Evolutionary conservation across 1,140 invertebrate genomes (phyloP).

Genomic region (Pogonognathellus flavescens): DNA sequence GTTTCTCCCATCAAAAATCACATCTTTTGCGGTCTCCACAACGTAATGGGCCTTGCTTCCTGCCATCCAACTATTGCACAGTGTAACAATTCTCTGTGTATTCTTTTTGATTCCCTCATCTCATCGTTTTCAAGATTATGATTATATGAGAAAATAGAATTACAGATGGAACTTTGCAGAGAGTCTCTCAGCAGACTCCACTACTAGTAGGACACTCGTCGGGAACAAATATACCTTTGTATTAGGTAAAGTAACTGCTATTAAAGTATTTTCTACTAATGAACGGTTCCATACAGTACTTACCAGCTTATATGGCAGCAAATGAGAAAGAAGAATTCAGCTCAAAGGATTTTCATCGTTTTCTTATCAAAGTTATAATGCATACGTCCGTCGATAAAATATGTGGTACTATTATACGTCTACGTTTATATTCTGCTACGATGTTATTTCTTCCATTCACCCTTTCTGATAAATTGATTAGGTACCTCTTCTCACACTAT

Average conservation of each 20-base stretch:
- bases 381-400: no score
- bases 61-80: slow-evolving; percentile 31
- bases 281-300: no score
- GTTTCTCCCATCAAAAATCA: slow-evolving; percentile 46
- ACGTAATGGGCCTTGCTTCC: slow-evolving; percentile 43
- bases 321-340: no score
- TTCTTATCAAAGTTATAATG: no score
- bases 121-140: slow-evolving; percentile 37
- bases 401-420: no score
- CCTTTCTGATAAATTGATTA: no score
- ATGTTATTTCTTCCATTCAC: no score
- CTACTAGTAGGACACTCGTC: background rate
- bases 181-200: background rate
- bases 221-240: background rate
- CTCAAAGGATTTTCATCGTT: no score
- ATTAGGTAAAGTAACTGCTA: background rate
- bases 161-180: background rate
- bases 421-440: no score
- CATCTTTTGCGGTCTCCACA: slow-evolving; percentile 49
- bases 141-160: slow-evolving; percentile 40
- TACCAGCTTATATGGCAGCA: no score
- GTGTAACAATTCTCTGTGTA: slow-evolving; percentile 31
- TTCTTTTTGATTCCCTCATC: slow-evolving; percentile 35
- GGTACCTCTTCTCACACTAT: no score
- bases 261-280: no score